phyloP scores from a whole-genome alignment of 2,113 vertebrate species.

The Sturnira hondurensis region DNA sequence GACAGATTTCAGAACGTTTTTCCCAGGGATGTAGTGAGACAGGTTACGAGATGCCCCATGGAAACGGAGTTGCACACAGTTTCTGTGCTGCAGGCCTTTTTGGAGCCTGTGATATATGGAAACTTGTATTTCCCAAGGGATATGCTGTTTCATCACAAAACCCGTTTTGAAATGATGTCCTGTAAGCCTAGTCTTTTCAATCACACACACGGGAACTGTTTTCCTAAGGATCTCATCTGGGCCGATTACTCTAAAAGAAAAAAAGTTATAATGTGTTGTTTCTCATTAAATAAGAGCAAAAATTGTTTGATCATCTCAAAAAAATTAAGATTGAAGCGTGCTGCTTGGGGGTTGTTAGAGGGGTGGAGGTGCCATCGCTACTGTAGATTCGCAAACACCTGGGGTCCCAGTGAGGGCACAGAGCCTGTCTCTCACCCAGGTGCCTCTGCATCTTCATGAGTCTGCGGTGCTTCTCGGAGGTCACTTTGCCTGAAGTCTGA shows the following conservation, averaged over 20 bases:
- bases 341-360: background rate
- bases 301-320: background rate
- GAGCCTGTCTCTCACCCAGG: background rate
- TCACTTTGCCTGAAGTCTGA: background rate
- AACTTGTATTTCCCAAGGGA: background rate
- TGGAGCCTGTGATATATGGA: background rate
- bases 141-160: slow-evolving; percentile 13
- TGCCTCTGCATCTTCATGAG: background rate
- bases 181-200: background rate
- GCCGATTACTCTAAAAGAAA: slow-evolving; percentile 12
- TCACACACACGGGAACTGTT: background rate
- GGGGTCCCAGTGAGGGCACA: background rate
- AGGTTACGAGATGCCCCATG: background rate
- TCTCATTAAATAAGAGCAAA: slow-evolving; percentile 14
- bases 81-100: background rate
- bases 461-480: background rate
- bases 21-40: background rate
- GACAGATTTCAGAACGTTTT: background rate
- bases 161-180: background rate
- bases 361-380: background rate
- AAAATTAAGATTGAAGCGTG: background rate
- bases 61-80: background rate
- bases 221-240: slow-evolving; percentile 31
- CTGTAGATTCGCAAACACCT: background rate
- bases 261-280: background rate